A percentile compares a stretch with the other conserved stretches of the same genome.
Evolutionary conservation across 2,888 invertebrate species (phyloP).

Genomic region (Drosophila macrothrix): DNA sequence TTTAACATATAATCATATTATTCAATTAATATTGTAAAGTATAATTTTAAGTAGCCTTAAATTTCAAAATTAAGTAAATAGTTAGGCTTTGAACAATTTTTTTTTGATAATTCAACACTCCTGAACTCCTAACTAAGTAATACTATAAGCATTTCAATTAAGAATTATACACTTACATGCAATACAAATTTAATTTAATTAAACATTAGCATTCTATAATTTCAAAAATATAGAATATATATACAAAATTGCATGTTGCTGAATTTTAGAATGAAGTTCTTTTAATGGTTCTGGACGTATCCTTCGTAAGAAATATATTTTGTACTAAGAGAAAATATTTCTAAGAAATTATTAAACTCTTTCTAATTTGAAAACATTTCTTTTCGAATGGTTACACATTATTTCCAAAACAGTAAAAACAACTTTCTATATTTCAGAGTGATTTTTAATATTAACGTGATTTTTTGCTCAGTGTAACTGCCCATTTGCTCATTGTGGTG

Average conservation of each 20-base stretch:
- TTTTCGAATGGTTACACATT: neutral
- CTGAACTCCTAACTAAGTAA: neutral
- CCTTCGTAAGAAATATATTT: neutral
- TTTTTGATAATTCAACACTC: neutral
- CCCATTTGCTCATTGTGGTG: conserved; percentile 27
- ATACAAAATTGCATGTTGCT: neutral
- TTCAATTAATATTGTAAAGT: neutral
- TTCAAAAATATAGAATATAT: too few relatives aligned
- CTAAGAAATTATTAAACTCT: neutral
- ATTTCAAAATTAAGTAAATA: neutral
- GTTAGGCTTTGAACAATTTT: neutral
- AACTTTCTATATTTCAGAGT: neutral
- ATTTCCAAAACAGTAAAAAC: neutral
- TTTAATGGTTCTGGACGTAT: neutral
- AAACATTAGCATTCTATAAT: neutral
- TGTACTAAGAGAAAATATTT: neutral
- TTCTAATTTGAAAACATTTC: neutral
- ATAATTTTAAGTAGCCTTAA: neutral
- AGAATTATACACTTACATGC: neutral
- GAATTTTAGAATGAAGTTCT: neutral
- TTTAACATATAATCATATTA: neutral
- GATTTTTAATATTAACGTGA: neutral
- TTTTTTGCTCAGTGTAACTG: neutral
- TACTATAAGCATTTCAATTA: neutral
- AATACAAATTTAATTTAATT: neutral